Evolutionary conservation across 92 coral and sea anemone genomes (phyloP), one percentile per base, ranked within the genome.

Genomic region (Desmophyllum pertusum): DNA sequence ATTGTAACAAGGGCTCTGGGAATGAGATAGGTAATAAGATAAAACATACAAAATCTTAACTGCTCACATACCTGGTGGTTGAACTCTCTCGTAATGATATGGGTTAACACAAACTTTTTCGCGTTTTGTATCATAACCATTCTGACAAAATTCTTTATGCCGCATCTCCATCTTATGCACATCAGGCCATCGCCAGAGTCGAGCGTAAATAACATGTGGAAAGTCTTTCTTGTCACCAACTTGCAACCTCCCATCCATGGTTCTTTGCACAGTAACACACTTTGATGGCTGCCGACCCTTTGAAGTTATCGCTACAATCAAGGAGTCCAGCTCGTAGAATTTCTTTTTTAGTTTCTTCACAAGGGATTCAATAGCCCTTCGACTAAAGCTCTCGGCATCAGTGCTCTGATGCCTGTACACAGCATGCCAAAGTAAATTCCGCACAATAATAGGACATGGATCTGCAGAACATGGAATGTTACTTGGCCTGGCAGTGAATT

Each of bases 101-200:
- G 99, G 99, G 74, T 97, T 97, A 11, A 97, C 98, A 91, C 99
- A 97, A 39, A 97, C 99, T 97, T 97, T 97, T 83, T 97, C 98
- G 70, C 91, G 91, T 87, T 97, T 97, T 79, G 95, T 88, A 53
- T 97, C 99, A 87, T 97, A 97, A 52, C 99, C 99, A 88, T 92
- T 94, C 82, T 90, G 97, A 87, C 99, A 97, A 88, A 89, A 97
- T 48, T 97, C 99, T 63, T 94, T 93, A 59, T 97, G 99, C 48
- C 96, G 73, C 95, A 97, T 91, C 78, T 97, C 99, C 99, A 97
- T 97, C 85, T 97, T 97, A 76, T 97, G 99, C 7, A 97, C 99
- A 86, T 97, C 99, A 13, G 99, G 98, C 94, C 98, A 97, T 62
- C 99, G 83, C 99, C 99, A 97, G 48, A 97, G 88, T n/a, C 99